A percentile compares a stretch with the other conserved stretches of the same genome.
These are phyloP conservation scores for Xiphophorus birchmanni DNA, from an alignment of 2,797 vertebrate species.

Conservation along the genomic window DNA sequence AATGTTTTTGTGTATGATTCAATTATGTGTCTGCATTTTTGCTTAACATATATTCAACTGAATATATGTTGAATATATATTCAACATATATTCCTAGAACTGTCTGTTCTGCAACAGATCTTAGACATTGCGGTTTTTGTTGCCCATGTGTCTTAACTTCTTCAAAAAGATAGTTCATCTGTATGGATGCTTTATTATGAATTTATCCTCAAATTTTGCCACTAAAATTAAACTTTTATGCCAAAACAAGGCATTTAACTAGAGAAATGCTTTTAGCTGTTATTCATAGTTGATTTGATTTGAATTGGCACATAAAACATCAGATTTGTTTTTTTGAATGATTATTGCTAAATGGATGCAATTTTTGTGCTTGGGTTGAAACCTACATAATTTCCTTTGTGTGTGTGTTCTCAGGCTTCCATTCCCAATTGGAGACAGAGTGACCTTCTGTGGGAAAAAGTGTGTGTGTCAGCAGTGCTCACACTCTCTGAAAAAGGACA, in stretches of 20 bases:
- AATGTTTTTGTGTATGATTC: background rate
- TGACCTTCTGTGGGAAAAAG: conserved; percentile 97
- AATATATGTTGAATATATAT: too few relatives aligned
- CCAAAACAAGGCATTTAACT: background rate
- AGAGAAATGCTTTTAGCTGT: background rate
- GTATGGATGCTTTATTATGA: background rate
- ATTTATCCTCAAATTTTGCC: background rate
- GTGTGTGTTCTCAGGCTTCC: conserved; percentile 84
- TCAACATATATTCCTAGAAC: too few relatives aligned
- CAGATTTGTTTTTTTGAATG: background rate
- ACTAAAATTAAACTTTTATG: background rate
- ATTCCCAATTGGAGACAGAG: conserved; percentile 96
- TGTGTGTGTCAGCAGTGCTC: conserved; percentile 97
- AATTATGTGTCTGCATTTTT: background rate
- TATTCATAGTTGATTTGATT: background rate
- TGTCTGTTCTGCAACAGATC: background rate
- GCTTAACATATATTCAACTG: background rate
- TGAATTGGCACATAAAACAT: background rate
- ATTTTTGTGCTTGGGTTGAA: background rate
- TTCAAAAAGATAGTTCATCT: background rate
- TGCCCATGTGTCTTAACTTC: background rate
- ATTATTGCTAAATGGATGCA: background rate
- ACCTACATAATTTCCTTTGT: conserved; percentile 3
- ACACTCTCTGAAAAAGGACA: conserved; percentile 86
- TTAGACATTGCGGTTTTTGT: background rate